Evolutionary conservation across 2,797 vertebrate genomes (phyloP), one percentile per base, ranked within the genome.

Genomic region (Strix occidentalis): DNA sequence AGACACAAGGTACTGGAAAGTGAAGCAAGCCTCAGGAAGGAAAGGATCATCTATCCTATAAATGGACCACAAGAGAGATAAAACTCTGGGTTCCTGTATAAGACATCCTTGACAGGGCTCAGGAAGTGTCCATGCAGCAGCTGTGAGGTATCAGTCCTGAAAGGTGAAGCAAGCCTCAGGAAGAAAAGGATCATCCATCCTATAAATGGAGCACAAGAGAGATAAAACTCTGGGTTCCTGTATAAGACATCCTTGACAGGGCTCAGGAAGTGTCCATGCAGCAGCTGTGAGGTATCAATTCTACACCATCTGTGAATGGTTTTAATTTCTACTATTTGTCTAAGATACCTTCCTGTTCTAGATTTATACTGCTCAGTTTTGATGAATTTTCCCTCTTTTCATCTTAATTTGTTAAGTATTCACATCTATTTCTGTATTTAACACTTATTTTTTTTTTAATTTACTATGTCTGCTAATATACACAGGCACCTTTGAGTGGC

Each of bases 401-500:
- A 9, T 48, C 11, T 51, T 51, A 17, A 23, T 57, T 57, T 51
- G 3, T 23, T 54, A 9, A 28, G 4, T 25, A 31, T n/a, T 75
- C 53, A 8, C 8, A 35, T 11, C 1, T 48, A 7, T 78, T 75
- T 60, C 4, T 1, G 48, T 13, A 58, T 85, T 19, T 14, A 37
- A 45, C 11, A 9, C 3, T 18, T 39, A 48, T 28, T 20, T 29
- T 37, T 33, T 45, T n/a, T 63, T 24, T 20, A 26, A 29, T 66
- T 25, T 25, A 8, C 17, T 61, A 6, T 37, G 2, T 35, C 10
- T 3, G 0, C 20, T 63, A 29, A 20, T 12, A 51, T 9, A 31
- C 0, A 1, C 45, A 46, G 8, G 1, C 3, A 16, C 28, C 28
- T 53, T 65, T 5, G 3, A 31, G 8, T 5, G 66, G 6, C 4